These are phyloP conservation scores for Heliconius nattereri DNA, from an alignment of 1,140 invertebrate genomes.

Conservation along the genomic window DNA sequence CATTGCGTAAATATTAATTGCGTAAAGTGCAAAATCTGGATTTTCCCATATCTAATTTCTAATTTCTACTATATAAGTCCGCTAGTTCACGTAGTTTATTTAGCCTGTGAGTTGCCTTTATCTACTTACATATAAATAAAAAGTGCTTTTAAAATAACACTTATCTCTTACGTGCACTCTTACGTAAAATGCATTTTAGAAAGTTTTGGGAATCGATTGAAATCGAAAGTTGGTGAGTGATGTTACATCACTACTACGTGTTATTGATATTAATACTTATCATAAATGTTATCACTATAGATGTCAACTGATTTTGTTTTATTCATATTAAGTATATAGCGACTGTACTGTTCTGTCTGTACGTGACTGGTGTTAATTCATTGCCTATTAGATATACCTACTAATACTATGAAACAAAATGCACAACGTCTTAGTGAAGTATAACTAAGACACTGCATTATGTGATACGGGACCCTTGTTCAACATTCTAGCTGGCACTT, in stretches of 20 bases:
- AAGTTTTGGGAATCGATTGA: background rate
- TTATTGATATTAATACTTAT: background rate
- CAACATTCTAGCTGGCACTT: background rate
- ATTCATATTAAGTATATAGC: no score
- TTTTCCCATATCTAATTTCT: no score
- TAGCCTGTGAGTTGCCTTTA: no score
- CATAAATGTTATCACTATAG: background rate
- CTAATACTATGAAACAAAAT: no score
- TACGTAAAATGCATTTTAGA: background rate
- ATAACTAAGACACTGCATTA: background rate
- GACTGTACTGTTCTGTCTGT: no score
- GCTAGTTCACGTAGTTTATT: no score
- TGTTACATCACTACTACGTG: background rate
- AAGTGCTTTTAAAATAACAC: background rate
- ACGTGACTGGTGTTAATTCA: no score
- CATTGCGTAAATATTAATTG: no score
- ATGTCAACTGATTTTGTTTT: background rate
- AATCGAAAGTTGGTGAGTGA: conserved; percentile 6
- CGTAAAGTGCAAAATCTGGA: no score
- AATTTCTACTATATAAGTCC: no score
- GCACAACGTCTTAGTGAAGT: background rate
- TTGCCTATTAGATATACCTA: no score
- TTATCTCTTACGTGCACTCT: background rate
- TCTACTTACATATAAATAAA: no score
- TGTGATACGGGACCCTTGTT: background rate